Evolutionary conservation across 1,140 invertebrate genomes (phyloP), one percentile per base, ranked within the genome.

Genomic region (Atta texana): DNA sequence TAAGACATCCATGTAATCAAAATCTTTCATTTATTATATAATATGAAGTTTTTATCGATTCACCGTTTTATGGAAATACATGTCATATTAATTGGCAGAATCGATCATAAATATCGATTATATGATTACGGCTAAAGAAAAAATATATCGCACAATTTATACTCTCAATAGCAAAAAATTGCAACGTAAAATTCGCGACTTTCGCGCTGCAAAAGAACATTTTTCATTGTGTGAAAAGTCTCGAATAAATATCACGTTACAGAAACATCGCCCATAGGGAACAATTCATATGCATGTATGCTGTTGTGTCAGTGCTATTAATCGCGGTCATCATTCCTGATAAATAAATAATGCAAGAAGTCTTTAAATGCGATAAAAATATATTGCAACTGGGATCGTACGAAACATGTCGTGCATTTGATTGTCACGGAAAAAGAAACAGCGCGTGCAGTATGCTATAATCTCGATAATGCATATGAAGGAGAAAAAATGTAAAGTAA

Each of bases 241-340:
- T 16, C 61, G 59, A 78, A 51, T 39, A 78, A 81, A 81, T 16
- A 14, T 24, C 12, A 24, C 34, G 21, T 57, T 10, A 51, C 21
- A 71, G 34, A 24, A 57, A 57, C 31, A 61, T 55, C 53, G 18
- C 4, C 49, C 49, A 14, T 5, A 28, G 55, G 78, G 28, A 49
- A 8, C 78, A 14, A 16, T 21, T 68, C 44, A 80, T 75, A 51
- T 89, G 85, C 75, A 44, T 21, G 28, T 24, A 44, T 44, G 39
- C 39, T 34, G 53, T 18, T 64, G 34, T 75, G 74, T 82, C 61
- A 61, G 86, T 59, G 53, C 81, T 69, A 71, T 89, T 89, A 89
- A 89, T 66, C 34, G 44, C 18, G 12, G 28, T 78, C 63, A 71
- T 89, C 75, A 86, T 89, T 84, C 81, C 74, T 76, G 49, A 16